Base-by-base conservation (phyloP, 2,888 invertebrate species). In the Ophion ellenae region DNA sequence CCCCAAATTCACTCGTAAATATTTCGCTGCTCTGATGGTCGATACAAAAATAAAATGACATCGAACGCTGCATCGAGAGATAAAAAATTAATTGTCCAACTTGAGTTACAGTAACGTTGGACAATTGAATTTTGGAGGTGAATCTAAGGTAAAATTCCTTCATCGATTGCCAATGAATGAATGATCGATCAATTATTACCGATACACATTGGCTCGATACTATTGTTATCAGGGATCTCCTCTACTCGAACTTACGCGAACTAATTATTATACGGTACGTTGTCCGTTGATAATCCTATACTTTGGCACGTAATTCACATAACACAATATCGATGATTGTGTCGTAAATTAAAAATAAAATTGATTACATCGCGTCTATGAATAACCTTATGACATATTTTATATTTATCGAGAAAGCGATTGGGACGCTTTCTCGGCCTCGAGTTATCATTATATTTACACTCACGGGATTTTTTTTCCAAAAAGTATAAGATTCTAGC, bases 301-400 rank as follows among this genome's bases (percentile, higher is more conserved):
- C 88, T 93, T 94, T 94, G 94, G 93, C 94, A 94, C 94, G 91
- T 93, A 90, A 94, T 94, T 93, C 94, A 94, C 94, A 90, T 87
- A 89, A 88, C 91, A 91, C 92, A 91, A 92, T 90, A 69, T 81
- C 83, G 87, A 77, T 28, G 67, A 88, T 89, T 89, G 90, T 90
- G 91, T 90, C 78, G 80, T 86, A 84, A 83, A 71, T 85, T 70
- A 57, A 88, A 89, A 83, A 83, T 57, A 57, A 86, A 89, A 89
- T 87, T 77, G 64, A 70, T 81, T 77, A 79, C 73, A 79, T 45
- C 64, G 86, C 81, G 80, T 79, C 80, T 86, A 83, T 64, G 57
- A 61, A 45, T 74, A 59, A 87, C 59, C 75, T 83, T 77, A 81
- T 69, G 11, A 32, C 53, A 11, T 80, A 73, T 36, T 32, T 53